Evolutionary conservation across 2,113 vertebrate genomes (phyloP).

Genomic region (Poecilia latipinna): DNA sequence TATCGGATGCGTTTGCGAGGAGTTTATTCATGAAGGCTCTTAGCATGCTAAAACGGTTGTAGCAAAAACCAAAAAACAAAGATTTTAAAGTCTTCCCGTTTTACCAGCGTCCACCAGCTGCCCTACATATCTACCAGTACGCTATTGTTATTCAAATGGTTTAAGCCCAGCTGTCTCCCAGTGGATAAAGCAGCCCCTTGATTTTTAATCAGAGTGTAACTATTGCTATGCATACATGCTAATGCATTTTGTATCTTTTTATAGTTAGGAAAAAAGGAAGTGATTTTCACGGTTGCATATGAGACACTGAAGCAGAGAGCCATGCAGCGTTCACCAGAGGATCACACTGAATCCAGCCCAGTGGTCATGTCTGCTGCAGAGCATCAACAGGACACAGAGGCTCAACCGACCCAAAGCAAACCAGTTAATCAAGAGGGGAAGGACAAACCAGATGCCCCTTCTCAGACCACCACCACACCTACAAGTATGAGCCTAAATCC

Average conservation of each 20-base stretch:
- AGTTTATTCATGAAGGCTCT: neutral
- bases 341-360: conserved; percentile 19
- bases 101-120: neutral
- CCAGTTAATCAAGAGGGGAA: conserved; percentile 17
- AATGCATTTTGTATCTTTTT: neutral
- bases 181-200: conserved; percentile 3
- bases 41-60: neutral
- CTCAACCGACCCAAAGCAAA: conserved; percentile 16
- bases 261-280: conserved; percentile 3
- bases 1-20: neutral
- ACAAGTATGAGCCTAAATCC: neutral
- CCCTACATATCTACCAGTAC: neutral
- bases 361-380: conserved; percentile 24
- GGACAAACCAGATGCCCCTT: neutral
- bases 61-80: neutral
- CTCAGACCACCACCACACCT: neutral
- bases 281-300: conserved; percentile 20
- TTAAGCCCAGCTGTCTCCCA: conserved; percentile 42
- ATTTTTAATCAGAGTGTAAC: neutral
- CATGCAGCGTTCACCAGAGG: conserved; percentile 60
- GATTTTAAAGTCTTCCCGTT: neutral
- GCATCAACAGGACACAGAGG: conserved; percentile 13
- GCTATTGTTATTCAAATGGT: conserved; percentile 65
- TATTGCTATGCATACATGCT: neutral
- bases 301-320: conserved; percentile 23